A percentile compares a stretch with the other conserved stretches of the same genome.
These are phyloP conservation scores for Hydrolagus affinis DNA, from an alignment of 2,113 vertebrate genomes.

Conservation along the genomic window DNA sequence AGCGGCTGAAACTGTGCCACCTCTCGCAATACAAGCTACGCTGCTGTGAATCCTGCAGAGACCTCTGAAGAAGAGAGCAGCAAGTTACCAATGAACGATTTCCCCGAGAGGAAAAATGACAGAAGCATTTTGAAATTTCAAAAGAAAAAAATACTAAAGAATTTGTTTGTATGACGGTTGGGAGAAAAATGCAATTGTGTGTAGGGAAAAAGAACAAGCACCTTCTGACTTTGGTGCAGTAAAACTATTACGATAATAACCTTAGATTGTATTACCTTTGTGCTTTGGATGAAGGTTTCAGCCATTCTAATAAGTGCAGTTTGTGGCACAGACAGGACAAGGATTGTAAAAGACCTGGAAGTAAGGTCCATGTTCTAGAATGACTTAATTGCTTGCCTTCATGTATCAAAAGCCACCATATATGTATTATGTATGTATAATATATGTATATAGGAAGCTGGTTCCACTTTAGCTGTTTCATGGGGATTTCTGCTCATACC, in stretches of 20 bases:
- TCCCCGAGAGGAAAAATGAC: neutral
- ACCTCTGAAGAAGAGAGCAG: slow-evolving; percentile 59
- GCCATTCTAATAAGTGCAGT: neutral
- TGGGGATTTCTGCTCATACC: slow-evolving; percentile 19
- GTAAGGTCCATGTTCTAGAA: neutral
- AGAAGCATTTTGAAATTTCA: slow-evolving; percentile 8
- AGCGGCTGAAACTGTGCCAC: slow-evolving; percentile 83
- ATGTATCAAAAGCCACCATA: neutral
- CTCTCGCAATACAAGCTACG: slow-evolving; percentile 81
- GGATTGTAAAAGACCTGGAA: neutral
- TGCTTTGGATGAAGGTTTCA: neutral
- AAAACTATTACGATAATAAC: neutral
- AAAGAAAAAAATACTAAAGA: neutral
- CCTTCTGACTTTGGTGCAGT: neutral
- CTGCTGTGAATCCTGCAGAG: slow-evolving; percentile 82
- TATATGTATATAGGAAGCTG: too few relatives aligned
- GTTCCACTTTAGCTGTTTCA: neutral
- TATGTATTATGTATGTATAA: neutral
- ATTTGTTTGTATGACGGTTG: slow-evolving; percentile 2
- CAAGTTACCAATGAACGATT: neutral
- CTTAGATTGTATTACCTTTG: slow-evolving; percentile 11
- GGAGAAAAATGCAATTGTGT: neutral
- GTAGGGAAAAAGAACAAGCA: neutral
- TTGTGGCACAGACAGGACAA: neutral
- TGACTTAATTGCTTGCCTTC: neutral